Conservation (phyloP, 2,888 invertebrate species). For the Sphaerophoria rueppellii region DNA sequence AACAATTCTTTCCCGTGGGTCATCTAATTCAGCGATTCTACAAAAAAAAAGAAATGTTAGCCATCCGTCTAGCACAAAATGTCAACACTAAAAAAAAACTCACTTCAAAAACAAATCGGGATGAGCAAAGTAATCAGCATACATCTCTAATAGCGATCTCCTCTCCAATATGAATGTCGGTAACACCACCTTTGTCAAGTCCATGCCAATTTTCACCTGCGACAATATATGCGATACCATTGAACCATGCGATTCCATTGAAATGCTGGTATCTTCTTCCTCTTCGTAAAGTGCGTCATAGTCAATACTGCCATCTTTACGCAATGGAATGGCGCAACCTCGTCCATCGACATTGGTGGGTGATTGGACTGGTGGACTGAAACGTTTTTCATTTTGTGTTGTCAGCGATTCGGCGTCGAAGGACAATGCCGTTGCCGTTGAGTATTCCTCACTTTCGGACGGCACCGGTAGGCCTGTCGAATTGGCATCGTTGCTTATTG, state of each 20-base stretch:
- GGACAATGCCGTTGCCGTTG: conserved; percentile 77
- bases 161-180: conserved; percentile 99
- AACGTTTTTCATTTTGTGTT: conserved; percentile 51
- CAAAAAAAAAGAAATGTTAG: conserved; percentile 62
- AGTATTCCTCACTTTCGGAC: conserved; percentile 79
- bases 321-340: conserved; percentile 79
- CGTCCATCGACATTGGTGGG: neutral
- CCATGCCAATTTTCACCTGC: conserved; percentile 99
- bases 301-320: conserved; percentile 89
- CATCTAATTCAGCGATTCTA: conserved; percentile 94
- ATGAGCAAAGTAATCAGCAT: conserved; percentile 99
- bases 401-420: conserved; percentile 71
- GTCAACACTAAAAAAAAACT: conserved; percentile 73
- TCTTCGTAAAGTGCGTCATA: conserved; percentile 96
- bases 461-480: conserved; percentile 74
- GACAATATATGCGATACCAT: conserved; percentile 98
- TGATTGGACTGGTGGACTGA: conserved; percentile 29
- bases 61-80: neutral
- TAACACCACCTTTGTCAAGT: conserved; percentile 97
- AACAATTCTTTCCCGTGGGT: conserved; percentile 94
- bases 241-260: conserved; percentile 98
- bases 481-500: conserved; percentile 56
- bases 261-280: conserved; percentile 93
- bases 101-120: conserved; percentile 97
- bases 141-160: conserved; percentile 99